phyloP scores from a whole-genome alignment of 2,888 invertebrate species.

The Tetragonula carbonaria region DNA sequence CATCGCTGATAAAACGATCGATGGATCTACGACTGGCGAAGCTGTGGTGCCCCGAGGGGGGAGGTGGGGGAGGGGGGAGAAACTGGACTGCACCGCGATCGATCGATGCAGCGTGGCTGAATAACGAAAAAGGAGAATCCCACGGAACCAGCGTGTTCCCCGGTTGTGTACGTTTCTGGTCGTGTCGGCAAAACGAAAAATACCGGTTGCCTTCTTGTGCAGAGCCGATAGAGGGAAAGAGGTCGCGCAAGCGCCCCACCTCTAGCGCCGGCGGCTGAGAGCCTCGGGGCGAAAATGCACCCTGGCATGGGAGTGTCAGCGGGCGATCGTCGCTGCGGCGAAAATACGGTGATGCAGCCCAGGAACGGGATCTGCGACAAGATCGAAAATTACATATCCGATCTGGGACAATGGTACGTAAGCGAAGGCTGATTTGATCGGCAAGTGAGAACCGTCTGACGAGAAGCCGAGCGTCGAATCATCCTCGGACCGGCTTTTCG shows the following conservation, averaged over 20 bases:
- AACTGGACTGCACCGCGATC: not conserved
- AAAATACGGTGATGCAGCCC: conserved; percentile 79
- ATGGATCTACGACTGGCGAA: not conserved
- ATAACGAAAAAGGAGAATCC: conserved; percentile 1
- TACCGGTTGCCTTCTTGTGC: conserved; percentile 6
- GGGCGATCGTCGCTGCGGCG: conserved; percentile 78
- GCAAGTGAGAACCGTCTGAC: not conserved
- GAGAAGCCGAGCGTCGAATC: conserved; percentile 19
- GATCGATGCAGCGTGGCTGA: not conserved
- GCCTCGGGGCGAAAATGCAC: conserved; percentile 80
- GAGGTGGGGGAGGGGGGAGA: too few species aligned
- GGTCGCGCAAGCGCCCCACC: conserved; percentile 75
- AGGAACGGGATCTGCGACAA: conserved; percentile 87
- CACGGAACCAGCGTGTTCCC: conserved; percentile 18
- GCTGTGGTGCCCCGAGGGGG: not conserved
- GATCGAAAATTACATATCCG: conserved; percentile 88
- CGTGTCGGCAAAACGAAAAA: conserved; percentile 45
- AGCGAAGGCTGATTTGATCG: conserved; percentile 16
- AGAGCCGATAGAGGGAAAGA: conserved; percentile 54
- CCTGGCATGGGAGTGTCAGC: conserved; percentile 82
- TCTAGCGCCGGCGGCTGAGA: conserved; percentile 62
- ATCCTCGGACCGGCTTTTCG: conserved; percentile 40
- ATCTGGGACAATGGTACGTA: conserved; percentile 89
- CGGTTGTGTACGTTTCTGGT: conserved; percentile 12
- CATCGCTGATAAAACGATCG: not conserved